A percentile compares a stretch with the other conserved stretches of the same genome.
phyloP scores from a whole-genome alignment of 2,797 vertebrate species.

The Buphagus erythrorhynchus region DNA sequence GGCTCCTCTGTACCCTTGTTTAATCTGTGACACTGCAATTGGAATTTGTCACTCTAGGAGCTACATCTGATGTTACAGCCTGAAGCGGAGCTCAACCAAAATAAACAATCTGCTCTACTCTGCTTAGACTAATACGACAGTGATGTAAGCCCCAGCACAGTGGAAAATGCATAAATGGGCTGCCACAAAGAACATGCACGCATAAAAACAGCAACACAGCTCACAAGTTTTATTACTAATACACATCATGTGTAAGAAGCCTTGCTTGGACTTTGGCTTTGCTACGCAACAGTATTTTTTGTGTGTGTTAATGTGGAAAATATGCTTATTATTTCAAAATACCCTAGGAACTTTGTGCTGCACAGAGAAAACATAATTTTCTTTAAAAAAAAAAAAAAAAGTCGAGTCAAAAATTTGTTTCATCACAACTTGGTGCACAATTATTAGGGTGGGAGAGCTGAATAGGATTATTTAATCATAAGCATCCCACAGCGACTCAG shows the following conservation, averaged over 20 bases:
- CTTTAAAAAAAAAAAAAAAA: neutral
- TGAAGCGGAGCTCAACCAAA: constrained; percentile 77
- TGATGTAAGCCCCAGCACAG: constrained; percentile 69
- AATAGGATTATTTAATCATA: constrained; percentile 5
- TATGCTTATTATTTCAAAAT: neutral
- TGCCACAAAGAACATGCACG: neutral
- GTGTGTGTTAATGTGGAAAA: neutral
- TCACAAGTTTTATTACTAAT: neutral
- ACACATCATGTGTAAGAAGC: neutral
- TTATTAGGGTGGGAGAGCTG: neutral
- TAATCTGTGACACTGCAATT: constrained; percentile 71
- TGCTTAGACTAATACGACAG: constrained; percentile 79
- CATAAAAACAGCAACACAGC: neutral
- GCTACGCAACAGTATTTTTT: neutral
- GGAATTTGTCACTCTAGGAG: constrained; percentile 79
- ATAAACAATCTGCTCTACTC: constrained; percentile 82
- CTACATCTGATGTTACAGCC: constrained; percentile 81
- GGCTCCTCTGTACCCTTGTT: constrained; percentile 66
- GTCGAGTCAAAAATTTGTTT: neutral
- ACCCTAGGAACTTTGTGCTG: neutral
- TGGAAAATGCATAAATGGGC: neutral
- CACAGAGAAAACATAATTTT: neutral
- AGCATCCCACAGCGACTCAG: neutral
- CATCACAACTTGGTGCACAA: neutral
- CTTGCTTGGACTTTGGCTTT: neutral